Evolutionary conservation across 64 coral and sea anemone genomes (phyloP).

Genomic region (Catalaphyllia jardinei): DNA sequence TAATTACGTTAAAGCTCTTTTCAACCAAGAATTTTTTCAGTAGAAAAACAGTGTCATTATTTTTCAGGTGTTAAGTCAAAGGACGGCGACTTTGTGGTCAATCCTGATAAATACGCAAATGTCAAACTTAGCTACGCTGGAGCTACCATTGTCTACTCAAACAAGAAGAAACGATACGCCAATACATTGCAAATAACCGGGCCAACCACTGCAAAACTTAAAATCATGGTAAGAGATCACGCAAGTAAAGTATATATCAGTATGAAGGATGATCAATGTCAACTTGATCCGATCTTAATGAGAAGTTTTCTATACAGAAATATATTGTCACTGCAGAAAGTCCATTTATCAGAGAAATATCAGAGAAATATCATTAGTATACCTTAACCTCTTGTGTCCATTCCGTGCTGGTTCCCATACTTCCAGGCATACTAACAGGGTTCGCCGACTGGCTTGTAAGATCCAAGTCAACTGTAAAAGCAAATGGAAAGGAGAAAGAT

Average conservation of each 20-base stretch:
- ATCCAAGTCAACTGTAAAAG: too few relatives aligned
- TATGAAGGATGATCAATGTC: neutral
- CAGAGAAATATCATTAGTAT: too few relatives aligned
- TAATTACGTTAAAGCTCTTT: too few relatives aligned
- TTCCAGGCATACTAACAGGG: too few relatives aligned
- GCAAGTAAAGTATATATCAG: too few relatives aligned
- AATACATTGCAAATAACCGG: slow-evolving; percentile 18
- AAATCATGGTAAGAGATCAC: neutral
- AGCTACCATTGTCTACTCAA: neutral
- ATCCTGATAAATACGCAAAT: neutral
- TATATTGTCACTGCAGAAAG: too few relatives aligned
- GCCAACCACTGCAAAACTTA: slow-evolving; percentile 20
- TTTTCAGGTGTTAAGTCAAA: neutral
- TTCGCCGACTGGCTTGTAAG: too few relatives aligned
- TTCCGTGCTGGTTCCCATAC: too few relatives aligned
- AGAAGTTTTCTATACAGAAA: too few relatives aligned
- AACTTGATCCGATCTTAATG: neutral
- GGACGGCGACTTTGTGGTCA: neutral
- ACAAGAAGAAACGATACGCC: neutral
- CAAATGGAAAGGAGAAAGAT: too few relatives aligned
- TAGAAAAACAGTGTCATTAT: neutral
- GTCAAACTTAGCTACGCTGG: neutral
- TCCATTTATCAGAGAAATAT: too few relatives aligned
- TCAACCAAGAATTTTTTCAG: neutral
- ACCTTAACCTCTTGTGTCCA: too few relatives aligned